phyloP scores from a whole-genome alignment of 2,113 vertebrate genomes.

The Atractosteus spatula region DNA sequence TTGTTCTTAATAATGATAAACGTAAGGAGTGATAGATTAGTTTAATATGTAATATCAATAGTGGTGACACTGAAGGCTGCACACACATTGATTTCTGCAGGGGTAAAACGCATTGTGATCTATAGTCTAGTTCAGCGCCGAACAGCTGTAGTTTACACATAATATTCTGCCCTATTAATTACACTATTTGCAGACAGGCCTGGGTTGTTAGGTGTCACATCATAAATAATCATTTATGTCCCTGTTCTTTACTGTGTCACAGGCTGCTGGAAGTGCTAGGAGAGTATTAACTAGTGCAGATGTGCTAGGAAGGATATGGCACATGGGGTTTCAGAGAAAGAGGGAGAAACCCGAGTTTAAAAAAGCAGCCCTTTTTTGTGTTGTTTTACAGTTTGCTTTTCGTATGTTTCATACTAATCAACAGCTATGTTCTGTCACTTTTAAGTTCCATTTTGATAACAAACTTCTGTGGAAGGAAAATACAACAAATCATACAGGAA shows the following conservation, averaged over 20 bases:
- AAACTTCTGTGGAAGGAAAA: too few species aligned
- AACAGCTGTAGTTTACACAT: constrained; percentile 3
- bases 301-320: constrained; percentile 45
- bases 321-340: constrained; percentile 18
- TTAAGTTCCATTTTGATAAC: too few species aligned
- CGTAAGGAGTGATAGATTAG: not conserved
- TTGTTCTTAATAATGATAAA: constrained; percentile 8
- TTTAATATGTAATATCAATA: constrained; percentile 7
- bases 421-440: too few species aligned
- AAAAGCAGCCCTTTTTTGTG: too few species aligned
- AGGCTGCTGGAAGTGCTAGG: constrained; percentile 51
- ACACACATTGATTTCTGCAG: not conserved
- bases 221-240: constrained; percentile 78
- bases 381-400: too few species aligned
- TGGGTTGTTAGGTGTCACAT: constrained; percentile 71
- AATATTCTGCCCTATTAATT: constrained; percentile 67
- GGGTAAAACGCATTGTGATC: constrained; percentile 10
- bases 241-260: constrained; percentile 56
- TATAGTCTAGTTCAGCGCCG: constrained; percentile 1
- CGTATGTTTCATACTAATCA: too few species aligned
- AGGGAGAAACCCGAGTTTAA: not conserved
- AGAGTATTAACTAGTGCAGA: constrained; percentile 45
- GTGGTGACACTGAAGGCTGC: not conserved
- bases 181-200: constrained; percentile 65
- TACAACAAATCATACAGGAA: too few species aligned